Evolutionary conservation across 2,888 invertebrate species (phyloP).

Genomic region (Danaus chrysippus): DNA sequence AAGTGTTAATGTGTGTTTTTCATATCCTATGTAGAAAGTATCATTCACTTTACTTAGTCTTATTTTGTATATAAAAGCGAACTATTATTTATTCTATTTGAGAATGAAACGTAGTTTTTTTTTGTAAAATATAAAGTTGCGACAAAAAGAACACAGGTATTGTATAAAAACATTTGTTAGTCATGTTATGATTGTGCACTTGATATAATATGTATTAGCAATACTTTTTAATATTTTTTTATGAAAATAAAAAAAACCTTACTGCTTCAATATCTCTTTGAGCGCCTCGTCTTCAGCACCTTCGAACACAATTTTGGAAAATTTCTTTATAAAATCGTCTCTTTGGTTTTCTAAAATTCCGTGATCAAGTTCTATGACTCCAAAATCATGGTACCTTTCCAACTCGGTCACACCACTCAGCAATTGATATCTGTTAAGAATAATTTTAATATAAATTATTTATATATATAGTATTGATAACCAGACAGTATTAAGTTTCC

Average conservation of each 20-base stretch:
- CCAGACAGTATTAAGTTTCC: background rate
- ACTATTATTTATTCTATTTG: no score
- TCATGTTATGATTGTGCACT: no score
- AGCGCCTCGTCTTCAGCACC: constrained; percentile 84
- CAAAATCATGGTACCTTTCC: constrained; percentile 88
- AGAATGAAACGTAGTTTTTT: no score
- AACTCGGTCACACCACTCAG: constrained; percentile 91
- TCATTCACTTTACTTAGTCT: no score
- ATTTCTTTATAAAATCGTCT: constrained; percentile 86
- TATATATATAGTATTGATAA: background rate
- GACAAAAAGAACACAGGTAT: no score
- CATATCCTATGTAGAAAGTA: no score
- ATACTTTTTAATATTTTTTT: no score
- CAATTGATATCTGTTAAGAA: constrained; percentile 84
- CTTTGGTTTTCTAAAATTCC: constrained; percentile 87
- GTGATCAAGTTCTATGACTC: constrained; percentile 83
- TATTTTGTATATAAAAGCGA: no score
- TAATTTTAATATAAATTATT: constrained; percentile 11
- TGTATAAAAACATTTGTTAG: no score
- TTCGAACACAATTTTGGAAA: constrained; percentile 87
- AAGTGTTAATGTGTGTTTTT: no score
- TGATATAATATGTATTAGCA: no score
- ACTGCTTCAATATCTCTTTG: constrained; percentile 82
- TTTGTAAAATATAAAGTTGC: no score
- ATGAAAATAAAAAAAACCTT: constrained; percentile 35